Percentiles rank a stretch among this genome's conserved stretches.
phyloP scores from a whole-genome alignment of 2,113 vertebrate genomes.

The Sylvietta virens region DNA sequence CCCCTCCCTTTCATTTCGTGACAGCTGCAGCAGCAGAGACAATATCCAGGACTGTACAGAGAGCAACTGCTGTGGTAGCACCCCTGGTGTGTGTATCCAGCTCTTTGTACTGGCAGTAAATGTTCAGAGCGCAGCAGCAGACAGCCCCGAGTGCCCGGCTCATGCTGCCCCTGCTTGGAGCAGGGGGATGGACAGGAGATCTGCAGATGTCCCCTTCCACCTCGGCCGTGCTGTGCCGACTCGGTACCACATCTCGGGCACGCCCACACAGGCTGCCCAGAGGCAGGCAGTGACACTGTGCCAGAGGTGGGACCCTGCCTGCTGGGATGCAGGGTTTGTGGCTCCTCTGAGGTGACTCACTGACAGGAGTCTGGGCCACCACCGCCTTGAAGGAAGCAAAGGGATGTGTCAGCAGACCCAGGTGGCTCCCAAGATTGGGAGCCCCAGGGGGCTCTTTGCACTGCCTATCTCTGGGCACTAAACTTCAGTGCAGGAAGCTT shows the following conservation, averaged over 20 bases:
- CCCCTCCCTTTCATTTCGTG: background rate
- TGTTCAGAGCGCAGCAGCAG: background rate
- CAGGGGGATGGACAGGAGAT: background rate
- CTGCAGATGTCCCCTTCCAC: background rate
- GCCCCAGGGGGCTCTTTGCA: background rate
- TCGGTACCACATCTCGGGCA: too few relatives aligned
- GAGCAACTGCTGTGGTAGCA: background rate
- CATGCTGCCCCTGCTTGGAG: background rate
- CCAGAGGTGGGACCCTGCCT: accelerated
- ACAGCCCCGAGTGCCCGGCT: background rate
- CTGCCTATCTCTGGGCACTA: background rate
- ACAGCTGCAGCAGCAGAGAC: constrained; percentile 2
- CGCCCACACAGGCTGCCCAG: background rate
- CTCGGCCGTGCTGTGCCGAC: background rate
- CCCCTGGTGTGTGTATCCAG: background rate
- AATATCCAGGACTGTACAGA: background rate
- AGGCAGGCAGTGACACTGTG: background rate
- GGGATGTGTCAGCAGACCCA: background rate
- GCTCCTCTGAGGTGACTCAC: background rate
- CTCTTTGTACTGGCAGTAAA: background rate
- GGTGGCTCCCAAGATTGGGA: background rate
- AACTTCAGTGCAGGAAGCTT: background rate
- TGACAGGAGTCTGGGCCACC: background rate
- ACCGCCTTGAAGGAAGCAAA: background rate
- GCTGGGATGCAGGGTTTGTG: background rate